Evolutionary conservation across 92 coral and sea anemone species (phyloP).

Genomic region (Hydrozoanthus gracilis): DNA sequence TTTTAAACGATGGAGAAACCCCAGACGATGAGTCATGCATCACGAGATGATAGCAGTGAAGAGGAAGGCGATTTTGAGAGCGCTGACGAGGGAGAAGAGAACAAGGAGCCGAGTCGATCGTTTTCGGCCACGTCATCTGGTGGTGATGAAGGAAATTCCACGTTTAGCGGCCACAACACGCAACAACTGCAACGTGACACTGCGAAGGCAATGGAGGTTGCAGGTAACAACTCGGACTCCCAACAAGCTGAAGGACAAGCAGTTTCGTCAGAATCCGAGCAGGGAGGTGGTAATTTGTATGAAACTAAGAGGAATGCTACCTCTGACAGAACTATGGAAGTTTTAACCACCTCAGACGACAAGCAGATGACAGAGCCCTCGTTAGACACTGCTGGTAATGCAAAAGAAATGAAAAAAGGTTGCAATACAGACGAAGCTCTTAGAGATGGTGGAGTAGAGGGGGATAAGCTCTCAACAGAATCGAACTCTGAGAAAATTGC

Average conservation of each 20-base stretch:
- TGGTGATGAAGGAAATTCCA: conserved; percentile 66
- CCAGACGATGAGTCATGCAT: conserved; percentile 30
- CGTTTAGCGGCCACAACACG: conserved; percentile 60
- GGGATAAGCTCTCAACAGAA: not conserved
- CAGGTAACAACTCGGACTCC: not conserved
- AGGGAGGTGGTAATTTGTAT: not conserved
- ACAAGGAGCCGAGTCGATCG: conserved; percentile 36
- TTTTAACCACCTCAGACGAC: not conserved
- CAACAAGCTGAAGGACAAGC: conserved; percentile 1
- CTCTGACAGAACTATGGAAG: not conserved
- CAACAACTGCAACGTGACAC: conserved; percentile 33
- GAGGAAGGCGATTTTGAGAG: conserved; percentile 98
- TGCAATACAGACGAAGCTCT: not conserved
- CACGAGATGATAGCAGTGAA: conserved; percentile 78
- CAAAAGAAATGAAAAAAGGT: not conserved
- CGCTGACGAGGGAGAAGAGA: conserved; percentile 97
- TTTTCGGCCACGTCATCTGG: conserved; percentile 92
- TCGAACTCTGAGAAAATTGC: not conserved
- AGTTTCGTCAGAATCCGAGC: conserved; percentile 15
- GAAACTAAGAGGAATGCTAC: not conserved
- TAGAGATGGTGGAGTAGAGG: not conserved
- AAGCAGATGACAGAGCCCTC: not conserved
- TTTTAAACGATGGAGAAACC: conserved; percentile 18
- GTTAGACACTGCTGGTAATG: not conserved
- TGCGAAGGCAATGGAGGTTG: not conserved